Evolutionary conservation across 2,797 vertebrate species (phyloP).

Genomic region (Loris lydekkerianus): DNA sequence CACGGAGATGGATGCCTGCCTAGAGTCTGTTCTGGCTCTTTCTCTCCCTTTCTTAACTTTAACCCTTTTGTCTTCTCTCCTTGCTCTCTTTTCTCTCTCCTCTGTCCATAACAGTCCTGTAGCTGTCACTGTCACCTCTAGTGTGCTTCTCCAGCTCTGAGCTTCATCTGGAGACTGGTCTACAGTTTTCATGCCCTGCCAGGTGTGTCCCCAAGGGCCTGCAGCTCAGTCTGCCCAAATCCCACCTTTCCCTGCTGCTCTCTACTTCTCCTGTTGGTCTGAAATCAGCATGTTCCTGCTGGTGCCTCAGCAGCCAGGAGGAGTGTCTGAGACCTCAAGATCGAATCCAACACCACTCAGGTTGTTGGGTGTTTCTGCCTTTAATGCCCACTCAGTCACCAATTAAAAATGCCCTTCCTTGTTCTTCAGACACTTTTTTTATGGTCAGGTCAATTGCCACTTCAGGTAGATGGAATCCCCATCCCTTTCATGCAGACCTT

Average conservation of each 20-base stretch:
- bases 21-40: background rate
- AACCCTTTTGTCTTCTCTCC: background rate
- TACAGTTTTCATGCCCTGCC: background rate
- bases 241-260: background rate
- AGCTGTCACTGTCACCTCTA: background rate
- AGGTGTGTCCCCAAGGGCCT: background rate
- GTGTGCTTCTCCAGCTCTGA: background rate
- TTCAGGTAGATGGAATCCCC: background rate
- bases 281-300: background rate
- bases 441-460: background rate
- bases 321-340: background rate
- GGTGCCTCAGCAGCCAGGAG: background rate
- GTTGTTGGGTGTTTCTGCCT: background rate
- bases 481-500: background rate
- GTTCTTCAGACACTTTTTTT: slow-evolving; percentile 14
- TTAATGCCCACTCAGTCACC: background rate
- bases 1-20: background rate
- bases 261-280: background rate
- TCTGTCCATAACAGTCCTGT: background rate
- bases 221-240: background rate
- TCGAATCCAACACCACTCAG: accelerated
- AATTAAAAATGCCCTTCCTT: background rate
- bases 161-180: background rate
- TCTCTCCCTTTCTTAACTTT: background rate
- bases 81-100: background rate